A percentile compares a stretch with the other conserved stretches of the same genome.
These are phyloP conservation scores for Choristoneura fumiferana DNA, from an alignment of 1,140 invertebrate genomes.

Conservation along the genomic window DNA sequence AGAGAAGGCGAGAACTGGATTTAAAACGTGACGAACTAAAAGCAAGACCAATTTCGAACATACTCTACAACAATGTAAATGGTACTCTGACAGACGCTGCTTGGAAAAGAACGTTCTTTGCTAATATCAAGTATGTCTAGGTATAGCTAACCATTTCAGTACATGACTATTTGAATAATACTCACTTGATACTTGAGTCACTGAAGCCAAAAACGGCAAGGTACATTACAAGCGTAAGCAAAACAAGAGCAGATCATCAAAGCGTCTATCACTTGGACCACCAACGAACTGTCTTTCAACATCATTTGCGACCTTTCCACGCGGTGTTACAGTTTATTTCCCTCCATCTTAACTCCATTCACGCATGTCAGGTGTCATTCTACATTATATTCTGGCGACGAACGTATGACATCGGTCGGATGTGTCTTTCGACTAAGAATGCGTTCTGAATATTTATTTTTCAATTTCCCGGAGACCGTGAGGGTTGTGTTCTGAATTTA, in stretches of 20 bases:
- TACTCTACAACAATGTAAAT: too few species aligned
- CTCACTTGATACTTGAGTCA: too few species aligned
- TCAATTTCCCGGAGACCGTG: conserved; percentile 30
- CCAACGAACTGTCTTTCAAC: neutral
- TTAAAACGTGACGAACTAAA: too few species aligned
- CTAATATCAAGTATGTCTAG: too few species aligned
- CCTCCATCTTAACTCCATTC: neutral
- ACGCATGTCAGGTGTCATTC: conserved; percentile 6
- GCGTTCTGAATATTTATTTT: conserved; percentile 41
- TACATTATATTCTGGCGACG: conserved; percentile 18
- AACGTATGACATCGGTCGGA: conserved; percentile 26
- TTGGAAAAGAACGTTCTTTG: too few species aligned
- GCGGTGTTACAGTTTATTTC: conserved; percentile 13
- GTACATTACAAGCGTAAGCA: too few species aligned
- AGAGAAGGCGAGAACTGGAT: too few species aligned
- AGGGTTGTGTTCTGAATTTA: conserved; percentile 20
- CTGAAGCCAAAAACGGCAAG: too few species aligned
- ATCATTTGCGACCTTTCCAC: conserved; percentile 3
- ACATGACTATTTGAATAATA: too few species aligned
- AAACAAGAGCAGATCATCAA: neutral
- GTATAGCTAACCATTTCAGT: too few species aligned
- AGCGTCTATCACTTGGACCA: neutral
- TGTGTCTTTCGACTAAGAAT: conserved; percentile 25
- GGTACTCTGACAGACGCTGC: too few species aligned
- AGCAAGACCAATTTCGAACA: too few species aligned